These are phyloP conservation scores for Ifrita kowaldi DNA, from an alignment of 2,113 vertebrate genomes.

Conservation along the genomic window DNA sequence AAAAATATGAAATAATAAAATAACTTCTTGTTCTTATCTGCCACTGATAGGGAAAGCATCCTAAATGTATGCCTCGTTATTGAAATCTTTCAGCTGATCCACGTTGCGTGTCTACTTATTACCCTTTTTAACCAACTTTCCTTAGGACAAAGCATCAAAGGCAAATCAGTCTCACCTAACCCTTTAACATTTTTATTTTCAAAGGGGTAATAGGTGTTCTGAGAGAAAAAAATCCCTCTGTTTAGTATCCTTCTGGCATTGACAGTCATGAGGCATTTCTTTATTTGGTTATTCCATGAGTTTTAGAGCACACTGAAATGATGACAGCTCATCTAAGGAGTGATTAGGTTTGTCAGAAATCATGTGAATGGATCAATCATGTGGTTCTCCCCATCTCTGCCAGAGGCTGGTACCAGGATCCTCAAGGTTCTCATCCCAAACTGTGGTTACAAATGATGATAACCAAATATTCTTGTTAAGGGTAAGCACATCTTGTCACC, in stretches of 20 bases:
- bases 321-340: neutral
- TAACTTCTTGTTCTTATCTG: neutral
- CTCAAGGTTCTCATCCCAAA: neutral
- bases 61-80: neutral
- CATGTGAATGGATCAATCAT: fast-evolving
- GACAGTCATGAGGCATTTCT: neutral
- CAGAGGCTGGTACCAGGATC: neutral
- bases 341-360: neutral
- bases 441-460: neutral
- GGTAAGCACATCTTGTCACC: neutral
- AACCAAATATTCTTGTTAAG: neutral
- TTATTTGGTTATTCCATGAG: neutral
- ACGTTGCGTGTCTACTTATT: neutral
- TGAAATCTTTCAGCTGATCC: neutral
- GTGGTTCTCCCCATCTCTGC: neutral
- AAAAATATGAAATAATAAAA: neutral
- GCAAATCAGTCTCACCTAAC: neutral
- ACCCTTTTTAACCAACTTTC: neutral
- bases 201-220: neutral
- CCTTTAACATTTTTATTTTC: neutral
- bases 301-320: neutral
- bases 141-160: neutral
- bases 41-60: neutral
- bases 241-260: neutral
- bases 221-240: neutral